These are phyloP conservation scores for Carollia perspicillata DNA, from an alignment of 2,113 vertebrate species.

Conservation along the genomic window DNA sequence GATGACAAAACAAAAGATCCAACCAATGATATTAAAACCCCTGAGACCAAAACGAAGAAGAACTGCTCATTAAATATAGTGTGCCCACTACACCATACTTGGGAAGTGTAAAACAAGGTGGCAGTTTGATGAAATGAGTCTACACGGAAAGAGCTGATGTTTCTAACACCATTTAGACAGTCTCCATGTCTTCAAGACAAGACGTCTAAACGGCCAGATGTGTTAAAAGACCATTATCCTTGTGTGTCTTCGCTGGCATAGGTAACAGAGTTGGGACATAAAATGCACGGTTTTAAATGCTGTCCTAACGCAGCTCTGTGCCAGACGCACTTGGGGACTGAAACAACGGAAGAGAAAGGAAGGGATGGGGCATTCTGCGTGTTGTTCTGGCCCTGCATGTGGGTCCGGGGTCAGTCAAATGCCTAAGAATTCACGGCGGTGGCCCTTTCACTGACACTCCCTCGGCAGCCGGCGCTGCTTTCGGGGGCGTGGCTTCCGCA, in stretches of 20 bases:
- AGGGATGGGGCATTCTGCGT: neutral
- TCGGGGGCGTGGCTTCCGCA: neutral
- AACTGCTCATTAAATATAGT: constrained; percentile 85
- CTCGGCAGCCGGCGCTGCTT: neutral
- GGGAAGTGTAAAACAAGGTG: constrained; percentile 86
- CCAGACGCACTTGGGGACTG: constrained; percentile 13
- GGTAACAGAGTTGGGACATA: constrained; percentile 83
- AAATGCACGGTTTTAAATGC: constrained; percentile 83
- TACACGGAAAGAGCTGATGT: constrained; percentile 87
- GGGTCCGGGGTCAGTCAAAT: neutral
- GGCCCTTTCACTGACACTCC: neutral
- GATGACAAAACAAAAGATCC: constrained; percentile 49
- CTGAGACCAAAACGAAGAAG: constrained; percentile 66
- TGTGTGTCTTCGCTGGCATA: constrained; percentile 88
- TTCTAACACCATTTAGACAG: constrained; percentile 91
- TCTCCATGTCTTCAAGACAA: constrained; percentile 89
- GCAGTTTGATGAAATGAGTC: constrained; percentile 76
- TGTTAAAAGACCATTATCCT: constrained; percentile 87
- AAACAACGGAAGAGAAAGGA: constrained; percentile 39
- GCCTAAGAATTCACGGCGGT: neutral
- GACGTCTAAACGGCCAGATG: constrained; percentile 78
- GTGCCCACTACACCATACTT: constrained; percentile 85
- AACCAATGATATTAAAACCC: constrained; percentile 48
- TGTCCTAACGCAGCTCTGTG: constrained; percentile 81
- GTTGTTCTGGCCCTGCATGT: neutral